Evolutionary conservation across 2,797 vertebrate genomes (phyloP).

Genomic region (Platalea minor): DNA sequence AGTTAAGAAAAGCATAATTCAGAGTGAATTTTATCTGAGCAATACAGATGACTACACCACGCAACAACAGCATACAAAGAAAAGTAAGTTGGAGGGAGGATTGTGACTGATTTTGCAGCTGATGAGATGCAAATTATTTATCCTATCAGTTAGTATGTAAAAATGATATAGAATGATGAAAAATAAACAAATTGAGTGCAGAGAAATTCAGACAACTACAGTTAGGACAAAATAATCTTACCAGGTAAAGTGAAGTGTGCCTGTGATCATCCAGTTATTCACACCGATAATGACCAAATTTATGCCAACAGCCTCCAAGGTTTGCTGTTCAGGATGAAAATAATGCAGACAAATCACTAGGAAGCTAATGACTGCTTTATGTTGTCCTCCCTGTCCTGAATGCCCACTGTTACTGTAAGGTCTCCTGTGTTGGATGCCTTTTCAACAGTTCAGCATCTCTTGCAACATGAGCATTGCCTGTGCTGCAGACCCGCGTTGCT

Average conservation of each 20-base stretch:
- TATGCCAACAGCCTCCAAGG: neutral
- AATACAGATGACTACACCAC: neutral
- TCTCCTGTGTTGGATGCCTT: neutral
- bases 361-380: neutral
- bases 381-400: neutral
- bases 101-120: neutral
- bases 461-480: neutral
- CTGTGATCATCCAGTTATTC: neutral
- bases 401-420: neutral
- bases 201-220: neutral
- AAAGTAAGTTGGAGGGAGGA: neutral
- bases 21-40: neutral
- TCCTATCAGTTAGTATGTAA: neutral
- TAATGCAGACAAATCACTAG: fast-evolving
- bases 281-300: neutral
- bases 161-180: neutral
- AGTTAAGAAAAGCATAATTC: neutral
- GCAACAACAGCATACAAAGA: neutral
- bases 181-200: neutral
- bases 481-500: fast-evolving
- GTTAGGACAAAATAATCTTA: neutral
- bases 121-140: neutral
- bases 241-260: neutral
- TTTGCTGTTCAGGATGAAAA: neutral
- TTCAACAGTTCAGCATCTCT: neutral